Evolutionary conservation across 2,797 vertebrate genomes (phyloP), one percentile per base, ranked within the genome.

Genomic region (Tympanoctomys barrerae): DNA sequence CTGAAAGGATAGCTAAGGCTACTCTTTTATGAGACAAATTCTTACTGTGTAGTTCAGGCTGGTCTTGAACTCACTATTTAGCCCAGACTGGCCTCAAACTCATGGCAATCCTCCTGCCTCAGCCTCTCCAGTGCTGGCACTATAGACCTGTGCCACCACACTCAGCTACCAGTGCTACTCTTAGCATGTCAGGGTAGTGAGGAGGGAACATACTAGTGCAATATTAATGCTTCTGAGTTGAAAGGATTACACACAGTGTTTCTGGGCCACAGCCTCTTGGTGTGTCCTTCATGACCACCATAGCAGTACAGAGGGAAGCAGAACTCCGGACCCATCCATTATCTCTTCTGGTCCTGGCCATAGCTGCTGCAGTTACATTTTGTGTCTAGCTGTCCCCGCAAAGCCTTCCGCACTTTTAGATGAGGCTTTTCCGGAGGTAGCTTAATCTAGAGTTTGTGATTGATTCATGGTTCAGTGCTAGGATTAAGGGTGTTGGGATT

Each of bases 211-310:
- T 33, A 19, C 80, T 81, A 24, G 84, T 93, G 77, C 87, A 93
- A 97, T 96, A 94, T 94, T 96, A 88, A 97, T 94, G 94, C 57
- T 90, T 95, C 70, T 95, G 94, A 89, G 87, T 96, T 95, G 95
- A 85, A 90, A 80, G 87, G 78, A 77, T 96, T 85, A 31, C 81
- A n/a, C 36, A 54, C 93, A 57, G 57, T 46, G 77, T 81, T 93
- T 84, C 42, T 10, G 28, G 92, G 87, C 42, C 90, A 28, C 0
- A 1, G 33, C 81, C 61, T 90, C 90, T 33, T 73, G 0, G 16
- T 19, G 2, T 6, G 42, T 77, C 49, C 83, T 68, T 85, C 21
- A 0, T 64, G 52, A 49, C n/a, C 24, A n/a, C 62, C 57, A 14
- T 18, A 49, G 80, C 64, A 52, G n/a, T 19, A 28, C 14, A 75